These are phyloP conservation scores for Columba guinea DNA, from an alignment of 2,797 vertebrate species.

Conservation along the genomic window DNA sequence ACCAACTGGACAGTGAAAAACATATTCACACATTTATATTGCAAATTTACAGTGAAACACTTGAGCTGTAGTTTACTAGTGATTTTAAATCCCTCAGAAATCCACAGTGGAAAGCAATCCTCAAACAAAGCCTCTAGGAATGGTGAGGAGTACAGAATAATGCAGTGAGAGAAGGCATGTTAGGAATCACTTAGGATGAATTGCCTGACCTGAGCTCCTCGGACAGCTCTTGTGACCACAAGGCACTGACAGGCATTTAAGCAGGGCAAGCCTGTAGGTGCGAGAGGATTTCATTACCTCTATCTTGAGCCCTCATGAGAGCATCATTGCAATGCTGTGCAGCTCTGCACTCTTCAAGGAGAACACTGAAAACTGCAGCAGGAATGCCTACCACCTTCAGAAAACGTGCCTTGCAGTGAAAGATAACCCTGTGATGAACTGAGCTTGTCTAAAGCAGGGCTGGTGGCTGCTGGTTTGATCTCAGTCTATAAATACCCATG, in stretches of 20 bases:
- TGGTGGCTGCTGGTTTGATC: background rate
- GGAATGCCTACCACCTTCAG: background rate
- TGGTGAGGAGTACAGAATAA: background rate
- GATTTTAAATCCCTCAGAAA: conserved; percentile 35
- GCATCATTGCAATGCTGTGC: background rate
- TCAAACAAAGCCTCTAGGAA: conserved; percentile 10
- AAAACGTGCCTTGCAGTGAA: background rate
- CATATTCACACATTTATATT: conserved; percentile 14
- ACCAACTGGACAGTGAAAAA: conserved; percentile 28
- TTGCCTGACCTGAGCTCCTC: background rate
- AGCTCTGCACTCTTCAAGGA: background rate
- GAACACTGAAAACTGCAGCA: background rate
- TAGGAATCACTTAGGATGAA: background rate
- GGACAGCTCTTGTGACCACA: background rate
- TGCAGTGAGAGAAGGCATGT: background rate
- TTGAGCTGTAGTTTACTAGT: conserved; percentile 12
- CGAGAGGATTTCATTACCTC: background rate
- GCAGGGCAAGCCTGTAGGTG: background rate
- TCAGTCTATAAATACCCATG: background rate
- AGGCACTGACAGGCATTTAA: background rate
- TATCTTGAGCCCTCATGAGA: background rate
- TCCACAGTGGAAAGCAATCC: conserved; percentile 6
- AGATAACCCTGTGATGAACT: fast-evolving
- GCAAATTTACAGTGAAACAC: conserved; percentile 51
- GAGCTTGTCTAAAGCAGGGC: background rate